phyloP scores from a whole-genome alignment of 2,888 invertebrate species.

The Limenitis camilla region DNA sequence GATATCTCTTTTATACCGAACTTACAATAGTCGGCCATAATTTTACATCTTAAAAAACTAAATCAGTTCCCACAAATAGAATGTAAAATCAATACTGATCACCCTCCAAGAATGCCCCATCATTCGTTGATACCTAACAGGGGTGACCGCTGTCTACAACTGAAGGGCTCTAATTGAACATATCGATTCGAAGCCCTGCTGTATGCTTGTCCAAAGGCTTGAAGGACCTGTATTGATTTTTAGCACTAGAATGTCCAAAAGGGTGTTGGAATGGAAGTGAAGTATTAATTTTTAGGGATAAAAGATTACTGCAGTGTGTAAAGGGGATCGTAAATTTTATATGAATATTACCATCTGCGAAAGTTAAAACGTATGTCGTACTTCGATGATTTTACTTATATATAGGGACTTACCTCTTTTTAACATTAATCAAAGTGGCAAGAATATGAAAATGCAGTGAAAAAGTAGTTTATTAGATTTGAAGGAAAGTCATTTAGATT shows the following conservation, averaged over 20 bases:
- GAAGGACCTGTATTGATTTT: constrained; percentile 4
- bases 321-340: no score
- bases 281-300: no score
- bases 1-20: neutral
- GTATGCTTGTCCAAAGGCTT: neutral
- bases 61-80: constrained; percentile 1
- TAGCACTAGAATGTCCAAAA: neutral
- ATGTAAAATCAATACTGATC: constrained; percentile 15
- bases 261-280: constrained; percentile 4
- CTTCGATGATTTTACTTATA: no score
- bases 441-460: no score
- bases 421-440: no score
- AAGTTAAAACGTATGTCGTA: no score
- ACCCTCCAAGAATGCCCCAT: constrained; percentile 18
- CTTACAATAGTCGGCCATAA: neutral
- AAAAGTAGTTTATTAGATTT: constrained; percentile 1
- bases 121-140: constrained; percentile 18
- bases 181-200: constrained; percentile 20
- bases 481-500: constrained; percentile 3
- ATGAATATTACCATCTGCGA: no score
- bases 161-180: constrained; percentile 22
- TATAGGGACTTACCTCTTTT: no score
- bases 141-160: constrained; percentile 22
- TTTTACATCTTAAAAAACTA: neutral
- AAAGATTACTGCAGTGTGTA: no score